Conservation (phyloP, 2,113 vertebrate species). For the Epinephelus moara region DNA sequence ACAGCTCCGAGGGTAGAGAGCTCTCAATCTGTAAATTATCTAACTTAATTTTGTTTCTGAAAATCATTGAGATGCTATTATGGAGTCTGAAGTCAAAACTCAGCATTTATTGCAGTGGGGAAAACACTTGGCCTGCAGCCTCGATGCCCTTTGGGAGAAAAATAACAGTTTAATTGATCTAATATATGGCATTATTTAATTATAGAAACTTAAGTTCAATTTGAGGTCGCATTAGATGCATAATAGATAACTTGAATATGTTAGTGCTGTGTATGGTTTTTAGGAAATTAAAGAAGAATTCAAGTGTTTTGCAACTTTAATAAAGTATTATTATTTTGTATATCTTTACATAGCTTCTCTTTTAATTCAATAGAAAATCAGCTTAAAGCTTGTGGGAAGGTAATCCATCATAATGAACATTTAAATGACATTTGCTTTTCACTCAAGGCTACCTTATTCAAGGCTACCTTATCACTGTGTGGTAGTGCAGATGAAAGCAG, state of each 20-base stretch:
- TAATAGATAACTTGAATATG: conserved; percentile 12
- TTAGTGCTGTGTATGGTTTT: not conserved
- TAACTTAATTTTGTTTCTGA: conserved; percentile 2
- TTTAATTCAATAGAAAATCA: not conserved
- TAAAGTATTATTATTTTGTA: not conserved
- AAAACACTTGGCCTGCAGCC: conserved; percentile 10
- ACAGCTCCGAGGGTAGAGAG: not conserved
- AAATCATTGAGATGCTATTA: not conserved
- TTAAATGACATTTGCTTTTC: conserved; percentile 17
- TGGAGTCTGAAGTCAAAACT: not conserved
- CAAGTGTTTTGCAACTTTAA: not conserved
- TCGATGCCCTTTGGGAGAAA: no score
- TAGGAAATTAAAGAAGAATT: not conserved
- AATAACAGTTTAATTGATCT: not conserved
- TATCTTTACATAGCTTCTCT: not conserved
- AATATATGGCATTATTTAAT: conserved; percentile 20
- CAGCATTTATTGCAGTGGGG: conserved; percentile 4
- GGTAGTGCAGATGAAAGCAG: not conserved
- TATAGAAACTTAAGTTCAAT: not conserved
- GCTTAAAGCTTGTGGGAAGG: not conserved
- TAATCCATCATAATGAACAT: conserved; percentile 33
- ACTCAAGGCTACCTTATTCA: conserved; percentile 27
- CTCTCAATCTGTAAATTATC: conserved; percentile 22
- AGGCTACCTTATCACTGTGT: conserved; percentile 8
- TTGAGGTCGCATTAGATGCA: not conserved